A percentile compares a stretch with the other conserved stretches of the same genome.
phyloP scores from a whole-genome alignment of 2,113 vertebrate genomes.

The Nipponia nippon region DNA sequence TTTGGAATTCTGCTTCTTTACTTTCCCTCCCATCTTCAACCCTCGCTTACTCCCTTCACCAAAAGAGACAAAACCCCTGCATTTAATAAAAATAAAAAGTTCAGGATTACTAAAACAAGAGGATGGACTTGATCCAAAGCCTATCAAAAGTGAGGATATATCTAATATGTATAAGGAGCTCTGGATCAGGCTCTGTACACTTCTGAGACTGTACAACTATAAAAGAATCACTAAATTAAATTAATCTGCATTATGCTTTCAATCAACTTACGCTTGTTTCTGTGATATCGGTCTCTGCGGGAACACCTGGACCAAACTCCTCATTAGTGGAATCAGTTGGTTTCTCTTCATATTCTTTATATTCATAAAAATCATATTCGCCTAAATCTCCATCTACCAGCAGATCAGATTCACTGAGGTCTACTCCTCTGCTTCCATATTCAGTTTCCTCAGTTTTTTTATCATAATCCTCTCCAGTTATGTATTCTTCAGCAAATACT shows the following conservation, averaged over 20 bases:
- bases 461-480: slow-evolving; percentile 85
- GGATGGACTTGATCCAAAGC: not conserved
- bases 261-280: slow-evolving; percentile 88
- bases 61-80: not conserved
- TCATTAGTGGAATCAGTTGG: slow-evolving; percentile 77
- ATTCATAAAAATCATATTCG: slow-evolving; percentile 91
- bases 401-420: slow-evolving; percentile 91
- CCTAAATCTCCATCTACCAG: slow-evolving; percentile 91
- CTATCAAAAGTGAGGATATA: not conserved
- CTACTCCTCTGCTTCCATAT: slow-evolving; percentile 82
- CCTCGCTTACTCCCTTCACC: not conserved
- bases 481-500: slow-evolving; percentile 83
- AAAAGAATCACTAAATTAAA: not conserved
- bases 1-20: not conserved
- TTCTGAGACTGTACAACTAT: not conserved
- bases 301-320: slow-evolving; percentile 91
- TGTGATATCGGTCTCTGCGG: slow-evolving; percentile 91
- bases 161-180: not conserved
- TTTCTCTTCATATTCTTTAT: slow-evolving; percentile 84
- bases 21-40: not conserved
- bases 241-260: not conserved
- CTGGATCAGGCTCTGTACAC: not conserved
- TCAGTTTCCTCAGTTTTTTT: slow-evolving; percentile 77
- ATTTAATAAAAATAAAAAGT: not conserved
- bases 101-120: not conserved